Evolutionary conservation across 2,888 invertebrate species (phyloP).

Genomic region (Yponomeuta plumbellus): DNA sequence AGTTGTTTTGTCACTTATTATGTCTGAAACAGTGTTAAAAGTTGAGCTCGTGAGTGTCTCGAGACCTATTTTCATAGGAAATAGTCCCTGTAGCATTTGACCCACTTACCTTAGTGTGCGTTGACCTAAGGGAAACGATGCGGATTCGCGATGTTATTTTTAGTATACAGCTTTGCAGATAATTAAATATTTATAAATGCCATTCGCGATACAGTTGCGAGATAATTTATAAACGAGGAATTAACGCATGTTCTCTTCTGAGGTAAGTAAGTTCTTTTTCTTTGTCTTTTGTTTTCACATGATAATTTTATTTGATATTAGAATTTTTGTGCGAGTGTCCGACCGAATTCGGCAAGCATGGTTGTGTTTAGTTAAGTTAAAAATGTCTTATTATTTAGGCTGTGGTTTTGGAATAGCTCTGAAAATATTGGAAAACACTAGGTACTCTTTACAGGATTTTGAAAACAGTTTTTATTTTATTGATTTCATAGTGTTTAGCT

Average conservation of each 20-base stretch:
- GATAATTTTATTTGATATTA: constrained; percentile 33
- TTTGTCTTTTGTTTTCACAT: neutral
- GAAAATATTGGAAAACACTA: too few species aligned
- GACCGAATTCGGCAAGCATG: neutral
- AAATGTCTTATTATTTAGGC: neutral
- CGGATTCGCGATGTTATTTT: constrained; percentile 70
- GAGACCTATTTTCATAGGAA: constrained; percentile 35
- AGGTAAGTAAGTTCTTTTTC: constrained; percentile 64
- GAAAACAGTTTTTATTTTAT: too few species aligned
- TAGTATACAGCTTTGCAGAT: constrained; percentile 73
- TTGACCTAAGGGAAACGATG: constrained; percentile 71
- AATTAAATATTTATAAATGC: constrained; percentile 72
- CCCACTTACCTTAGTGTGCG: constrained; percentile 69
- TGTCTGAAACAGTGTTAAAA: constrained; percentile 29
- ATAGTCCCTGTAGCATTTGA: constrained; percentile 62
- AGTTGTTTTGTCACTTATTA: constrained; percentile 27
- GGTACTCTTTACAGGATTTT: too few species aligned
- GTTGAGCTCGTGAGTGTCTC: constrained; percentile 27
- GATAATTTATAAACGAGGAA: constrained; percentile 38
- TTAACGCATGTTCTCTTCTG: constrained; percentile 31
- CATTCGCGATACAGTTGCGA: constrained; percentile 35
- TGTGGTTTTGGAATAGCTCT: too few species aligned
- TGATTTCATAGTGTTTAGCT: too few species aligned
- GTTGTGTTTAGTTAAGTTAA: neutral
- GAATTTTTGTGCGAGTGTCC: constrained; percentile 10